These are phyloP conservation scores for Solenodon paradoxus DNA, from an alignment of 2,113 vertebrate species.

Conservation along the genomic window DNA sequence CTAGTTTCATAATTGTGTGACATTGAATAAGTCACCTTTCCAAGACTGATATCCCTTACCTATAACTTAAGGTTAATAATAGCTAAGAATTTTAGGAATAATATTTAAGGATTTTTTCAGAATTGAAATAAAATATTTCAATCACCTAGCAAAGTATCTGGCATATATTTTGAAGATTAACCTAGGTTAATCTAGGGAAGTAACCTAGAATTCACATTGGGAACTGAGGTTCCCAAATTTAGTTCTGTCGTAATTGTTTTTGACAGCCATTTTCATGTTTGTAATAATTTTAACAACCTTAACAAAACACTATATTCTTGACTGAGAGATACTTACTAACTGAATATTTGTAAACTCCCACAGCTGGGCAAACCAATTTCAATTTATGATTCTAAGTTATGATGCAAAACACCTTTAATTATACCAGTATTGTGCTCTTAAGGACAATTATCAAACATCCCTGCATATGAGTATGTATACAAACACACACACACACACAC, in stretches of 20 bases:
- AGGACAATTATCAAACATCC: neutral
- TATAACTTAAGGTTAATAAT: neutral
- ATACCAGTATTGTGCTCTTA: neutral
- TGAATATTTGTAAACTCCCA: neutral
- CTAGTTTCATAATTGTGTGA: neutral
- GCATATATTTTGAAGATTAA: neutral
- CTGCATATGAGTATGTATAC: neutral
- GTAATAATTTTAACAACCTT: neutral
- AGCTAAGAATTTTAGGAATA: neutral
- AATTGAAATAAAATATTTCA: neutral
- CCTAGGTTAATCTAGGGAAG: no score
- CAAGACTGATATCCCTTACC: neutral
- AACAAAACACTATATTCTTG: neutral
- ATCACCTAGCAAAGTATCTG: neutral
- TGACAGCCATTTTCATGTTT: neutral
- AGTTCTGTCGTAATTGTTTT: neutral
- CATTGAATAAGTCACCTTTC: slow-evolving; percentile 2
- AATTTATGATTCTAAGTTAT: neutral
- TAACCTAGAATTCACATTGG: no score
- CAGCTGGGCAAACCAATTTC: neutral
- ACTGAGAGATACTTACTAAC: neutral
- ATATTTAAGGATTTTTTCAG: neutral
- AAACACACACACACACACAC: neutral
- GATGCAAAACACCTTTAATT: neutral
- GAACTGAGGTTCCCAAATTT: neutral